Base-by-base conservation (phyloP, 2,888 invertebrate species). In the Drosophila kanekoi region DNA sequence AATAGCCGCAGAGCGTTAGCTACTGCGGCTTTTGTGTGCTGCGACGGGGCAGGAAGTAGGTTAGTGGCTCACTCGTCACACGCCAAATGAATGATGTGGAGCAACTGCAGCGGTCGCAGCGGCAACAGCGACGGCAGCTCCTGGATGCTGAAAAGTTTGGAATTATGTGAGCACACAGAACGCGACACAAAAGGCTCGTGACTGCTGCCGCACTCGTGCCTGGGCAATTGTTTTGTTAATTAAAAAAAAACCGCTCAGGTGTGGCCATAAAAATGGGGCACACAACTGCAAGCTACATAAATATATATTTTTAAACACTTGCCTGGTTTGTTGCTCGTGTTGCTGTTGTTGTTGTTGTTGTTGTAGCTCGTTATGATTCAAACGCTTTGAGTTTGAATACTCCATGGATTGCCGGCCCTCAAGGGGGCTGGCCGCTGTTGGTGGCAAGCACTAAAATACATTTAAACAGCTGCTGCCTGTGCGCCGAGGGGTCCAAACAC, bases 331-430 rank as follows among this genome's bases (percentile, higher is more conserved):
- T 33, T 64, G 62, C n/a, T 72, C 47, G 43, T 53, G 56, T 35
- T 60, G 67, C 14, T 63, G 65, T n/a, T 41, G 41, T 18, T 20
- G 41, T 20, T 20, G 41, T 20, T 20, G 41, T 23, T 58, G 60
- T 33, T 65, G 54, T 28, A 48, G 62, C 33, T 76, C 66, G 63
- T 69, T 74, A 47, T 84, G 80, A 87, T 78, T 91, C 89, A 91
- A 84, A 90, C 89, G 80, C 79, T 89, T 86, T 76, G 92, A 88
- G 85, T 87, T 92, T 89, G 92, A 91, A 92, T 91, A 91, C 92
- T 92, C 92, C 92, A 92, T 92, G 91, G 89, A 90, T 91, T 89
- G 92, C 92, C 92, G 92, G 92, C 92, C 92, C 92, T 92, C 91
- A 88, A 87, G 81, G 91, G 92, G 92, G 92, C 92, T 91, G 92